Base-by-base conservation (phyloP, 2,797 vertebrate genomes). In the Falco berigora region DNA sequence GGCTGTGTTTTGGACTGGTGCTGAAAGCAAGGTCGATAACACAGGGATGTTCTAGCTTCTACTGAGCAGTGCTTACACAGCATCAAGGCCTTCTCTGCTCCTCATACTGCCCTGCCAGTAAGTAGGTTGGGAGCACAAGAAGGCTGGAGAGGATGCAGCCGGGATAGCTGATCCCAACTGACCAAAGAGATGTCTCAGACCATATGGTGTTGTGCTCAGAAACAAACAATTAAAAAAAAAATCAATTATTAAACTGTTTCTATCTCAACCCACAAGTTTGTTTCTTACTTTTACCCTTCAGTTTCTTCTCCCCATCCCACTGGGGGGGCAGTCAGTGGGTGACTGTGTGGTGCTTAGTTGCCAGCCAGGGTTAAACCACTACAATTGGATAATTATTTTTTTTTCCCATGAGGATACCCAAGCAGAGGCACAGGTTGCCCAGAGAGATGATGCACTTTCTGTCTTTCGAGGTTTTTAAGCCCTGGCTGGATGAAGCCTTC, bases 251-350 rank as follows among this genome's bases (percentile, higher is more conserved):
- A 13, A 75, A 38, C 17, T 34, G 8, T 3, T 58, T 76, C 64
- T 64, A 19, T 67, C 20, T 44, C 21, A 71, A 15, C 1, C 12
- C 36, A 24, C 13, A 5, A 2, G 6, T 49, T 86, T 34, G 22
- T 77, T 67, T 79, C 47, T 52, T n/a, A 58, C 18, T 71, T 87
- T 69, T 18, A 49, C 30, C 7, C 1, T 71, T 69, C 30, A 32
- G 12, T n/a, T 74, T 75, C 25, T 74, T 66, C n/a, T 8, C 4
- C 15, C 12, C 8, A 34, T 30, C n/a, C 24, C 8, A 20, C 23
- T 14, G 8, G 1, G 3, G 3, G 7, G 21, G 2, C 18, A 69
- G 8, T 14, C 3, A 72, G 25, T 4, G 8, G 68, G 20, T 1
- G 1, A 25, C 59, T 25, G 6, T 30, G 14, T 46, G 50, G n/a